These are phyloP conservation scores for Melanitta fusca DNA, from an alignment of 2,797 vertebrate genomes.

Conservation along the genomic window DNA sequence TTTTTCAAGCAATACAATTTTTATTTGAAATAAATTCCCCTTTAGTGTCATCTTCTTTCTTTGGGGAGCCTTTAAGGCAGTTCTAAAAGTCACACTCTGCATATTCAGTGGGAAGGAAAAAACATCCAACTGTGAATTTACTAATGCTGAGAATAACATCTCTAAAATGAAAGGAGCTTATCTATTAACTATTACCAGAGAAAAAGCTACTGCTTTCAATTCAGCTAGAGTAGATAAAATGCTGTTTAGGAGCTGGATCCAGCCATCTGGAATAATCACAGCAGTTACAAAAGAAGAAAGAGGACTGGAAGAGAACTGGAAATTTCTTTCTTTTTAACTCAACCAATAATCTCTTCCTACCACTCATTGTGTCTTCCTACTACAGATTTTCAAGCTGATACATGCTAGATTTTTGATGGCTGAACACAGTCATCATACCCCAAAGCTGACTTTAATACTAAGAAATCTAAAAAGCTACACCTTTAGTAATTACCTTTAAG, in stretches of 20 bases:
- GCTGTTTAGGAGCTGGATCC: not conserved
- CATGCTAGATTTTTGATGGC: not conserved
- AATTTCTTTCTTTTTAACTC: not conserved
- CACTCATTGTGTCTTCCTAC: not conserved
- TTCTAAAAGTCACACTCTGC: conserved; percentile 37
- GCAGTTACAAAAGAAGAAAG: not conserved
- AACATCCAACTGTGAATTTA: conserved; percentile 20
- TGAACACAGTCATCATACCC: not conserved
- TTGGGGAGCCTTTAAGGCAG: conserved; percentile 30
- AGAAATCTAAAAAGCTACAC: not conserved
- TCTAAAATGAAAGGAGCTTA: not conserved
- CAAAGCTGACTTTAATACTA: not conserved
- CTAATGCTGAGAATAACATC: not conserved
- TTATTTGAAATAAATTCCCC: conserved; percentile 54
- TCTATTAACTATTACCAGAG: not conserved
- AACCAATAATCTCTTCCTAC: not conserved
- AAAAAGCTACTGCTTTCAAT: not conserved
- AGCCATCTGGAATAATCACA: not conserved
- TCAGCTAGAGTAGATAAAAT: not conserved
- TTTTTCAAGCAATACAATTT: conserved; percentile 38
- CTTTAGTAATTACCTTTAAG: too few relatives aligned
- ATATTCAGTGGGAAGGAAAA: not conserved
- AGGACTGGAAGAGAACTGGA: not conserved
- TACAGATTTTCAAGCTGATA: not conserved
- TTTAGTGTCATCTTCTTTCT: conserved; percentile 26